Evolutionary conservation across 2,113 vertebrate genomes (phyloP).

Genomic region (Psettodes erumei): DNA sequence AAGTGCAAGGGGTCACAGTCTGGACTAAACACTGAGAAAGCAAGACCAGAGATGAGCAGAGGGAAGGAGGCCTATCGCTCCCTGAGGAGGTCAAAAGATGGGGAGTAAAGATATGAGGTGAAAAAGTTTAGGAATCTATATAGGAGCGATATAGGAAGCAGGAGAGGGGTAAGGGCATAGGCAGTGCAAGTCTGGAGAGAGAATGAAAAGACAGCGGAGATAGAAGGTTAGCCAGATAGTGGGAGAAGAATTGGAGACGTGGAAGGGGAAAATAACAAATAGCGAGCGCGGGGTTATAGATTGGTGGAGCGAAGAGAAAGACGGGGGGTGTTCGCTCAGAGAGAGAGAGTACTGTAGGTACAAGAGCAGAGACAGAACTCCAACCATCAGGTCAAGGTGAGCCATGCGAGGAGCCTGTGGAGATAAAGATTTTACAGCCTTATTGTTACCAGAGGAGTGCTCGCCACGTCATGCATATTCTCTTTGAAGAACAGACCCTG

Average conservation of each 20-base stretch:
- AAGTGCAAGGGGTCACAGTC: slow-evolving; percentile 22
- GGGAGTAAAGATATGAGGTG: slow-evolving; percentile 41
- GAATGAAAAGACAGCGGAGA: slow-evolving; percentile 29
- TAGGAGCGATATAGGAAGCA: slow-evolving; percentile 31
- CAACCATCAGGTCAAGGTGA: slow-evolving; percentile 75
- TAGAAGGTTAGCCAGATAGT: slow-evolving; percentile 33
- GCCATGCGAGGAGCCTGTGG: slow-evolving; percentile 69
- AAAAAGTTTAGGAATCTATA: slow-evolving; percentile 57
- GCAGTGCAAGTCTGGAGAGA: slow-evolving; percentile 24
- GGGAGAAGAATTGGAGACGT: slow-evolving; percentile 33
- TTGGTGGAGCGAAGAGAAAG: slow-evolving; percentile 57
- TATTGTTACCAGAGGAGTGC: slow-evolving; percentile 70
- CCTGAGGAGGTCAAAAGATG: slow-evolving; percentile 40
- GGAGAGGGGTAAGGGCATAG: slow-evolving; percentile 12
- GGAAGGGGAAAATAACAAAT: slow-evolving; percentile 60
- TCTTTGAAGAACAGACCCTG: slow-evolving; percentile 71
- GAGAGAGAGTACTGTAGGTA: slow-evolving; percentile 48
- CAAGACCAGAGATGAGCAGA: slow-evolving; percentile 17
- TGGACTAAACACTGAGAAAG: slow-evolving; percentile 24
- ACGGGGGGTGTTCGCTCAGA: slow-evolving; percentile 46
- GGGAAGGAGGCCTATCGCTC: slow-evolving; percentile 40
- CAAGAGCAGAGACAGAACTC: slow-evolving; percentile 61
- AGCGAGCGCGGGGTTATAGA: slow-evolving; percentile 54
- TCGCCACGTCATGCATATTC: slow-evolving; percentile 76
- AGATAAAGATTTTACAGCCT: slow-evolving; percentile 76